These are phyloP conservation scores for Drosophila gaucha DNA, from an alignment of 2,888 invertebrate species.

Conservation along the genomic window DNA sequence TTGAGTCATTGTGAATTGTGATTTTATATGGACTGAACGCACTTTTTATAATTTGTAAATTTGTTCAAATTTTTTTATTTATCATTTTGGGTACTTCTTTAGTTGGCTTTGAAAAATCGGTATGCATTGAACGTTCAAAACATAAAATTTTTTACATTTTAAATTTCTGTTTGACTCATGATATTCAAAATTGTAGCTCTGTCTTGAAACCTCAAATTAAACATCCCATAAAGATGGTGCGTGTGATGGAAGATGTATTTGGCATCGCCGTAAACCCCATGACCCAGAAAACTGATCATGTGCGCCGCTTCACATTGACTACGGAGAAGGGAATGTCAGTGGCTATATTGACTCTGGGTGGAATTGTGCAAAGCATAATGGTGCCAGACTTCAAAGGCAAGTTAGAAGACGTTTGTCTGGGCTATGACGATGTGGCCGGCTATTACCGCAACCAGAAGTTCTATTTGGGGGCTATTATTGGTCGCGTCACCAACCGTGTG, in stretches of 20 bases:
- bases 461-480: slow-evolving; percentile 94
- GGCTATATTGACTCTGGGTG: slow-evolving; percentile 90
- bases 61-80: neutral
- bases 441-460: slow-evolving; percentile 87
- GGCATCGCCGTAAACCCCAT: slow-evolving; percentile 81
- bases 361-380: slow-evolving; percentile 90
- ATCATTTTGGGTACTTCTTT: neutral
- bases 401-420: slow-evolving; percentile 91
- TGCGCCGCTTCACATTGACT: slow-evolving; percentile 79
- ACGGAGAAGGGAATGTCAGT: slow-evolving; percentile 77
- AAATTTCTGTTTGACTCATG: slow-evolving; percentile 30
- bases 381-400: slow-evolving; percentile 90
- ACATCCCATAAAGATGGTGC: slow-evolving; percentile 62
- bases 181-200: slow-evolving; percentile 40
- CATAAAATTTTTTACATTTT: neutral
- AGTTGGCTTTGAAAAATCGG: slow-evolving; percentile 32
- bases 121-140: neutral
- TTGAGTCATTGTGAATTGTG: neutral
- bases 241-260: slow-evolving; percentile 82
- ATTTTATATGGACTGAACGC: neutral
- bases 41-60: neutral
- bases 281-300: slow-evolving; percentile 65
- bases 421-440: slow-evolving; percentile 93
- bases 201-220: slow-evolving; percentile 21
- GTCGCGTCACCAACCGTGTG: slow-evolving; percentile 93